Base-by-base conservation (phyloP, 2,888 invertebrate species). In the Eudasyphora cyanicolor region DNA sequence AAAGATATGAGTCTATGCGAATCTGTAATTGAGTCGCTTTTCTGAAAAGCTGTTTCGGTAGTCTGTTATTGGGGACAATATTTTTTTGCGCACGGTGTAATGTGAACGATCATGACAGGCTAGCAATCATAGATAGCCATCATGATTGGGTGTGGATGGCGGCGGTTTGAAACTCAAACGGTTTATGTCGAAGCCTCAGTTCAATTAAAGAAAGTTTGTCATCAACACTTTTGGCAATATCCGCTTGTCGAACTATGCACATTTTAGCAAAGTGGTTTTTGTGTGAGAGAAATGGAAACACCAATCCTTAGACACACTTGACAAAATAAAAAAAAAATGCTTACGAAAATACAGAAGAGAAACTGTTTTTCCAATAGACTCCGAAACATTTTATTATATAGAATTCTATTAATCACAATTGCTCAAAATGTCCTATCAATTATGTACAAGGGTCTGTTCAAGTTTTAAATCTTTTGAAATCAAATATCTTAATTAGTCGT, bases 61-160 rank as follows among this genome's bases (percentile, higher is more conserved):
- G 74, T 71, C 70, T 80, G 75, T 75, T 62, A 80, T 83, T 82
- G 82, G 51, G 74, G 69, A 79, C 76, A 76, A 51, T 42, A 71
- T 21, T 51, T 54, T 35, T 69, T 45, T 49, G 45, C 14, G 14
- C 45, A 4, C 45, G n/a, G 21, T 27, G 45, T 29, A 42, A 64
- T 45, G 42, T 54, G 42, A 64, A 71, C 42, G 38, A 60, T 45
- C 45, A 12, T 45, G 32, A 17, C 21, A 32, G 29, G 38, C 3
- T 38, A 1, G 38, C 38, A 38, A 38, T 14, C n/a, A n/a, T n/a
- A n/a, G n/a, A n/a, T 38, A 14, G 10, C 38, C 4, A 38, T 12
- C 45, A 12, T 51, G 49, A 42, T 24, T 76, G 62, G 76, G 62
- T 51, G 45, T 74, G 60, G 42, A 27, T 60, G n/a, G 12, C 24